phyloP scores from a whole-genome alignment of 2,113 vertebrate genomes.

The Peromyscus leucopus region DNA sequence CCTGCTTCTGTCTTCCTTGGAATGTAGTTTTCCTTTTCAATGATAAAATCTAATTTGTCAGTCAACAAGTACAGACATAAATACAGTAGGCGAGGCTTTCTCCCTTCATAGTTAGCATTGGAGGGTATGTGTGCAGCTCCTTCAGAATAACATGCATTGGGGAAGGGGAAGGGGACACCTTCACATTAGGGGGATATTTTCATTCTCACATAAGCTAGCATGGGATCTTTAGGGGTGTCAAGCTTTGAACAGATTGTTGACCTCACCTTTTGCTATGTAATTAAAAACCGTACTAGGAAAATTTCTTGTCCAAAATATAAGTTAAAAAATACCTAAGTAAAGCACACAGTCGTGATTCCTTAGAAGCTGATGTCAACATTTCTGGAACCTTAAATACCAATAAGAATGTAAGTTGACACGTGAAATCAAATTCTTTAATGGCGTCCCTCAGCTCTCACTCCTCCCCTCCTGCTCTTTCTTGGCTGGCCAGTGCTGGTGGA shows the following conservation, averaged over 20 bases:
- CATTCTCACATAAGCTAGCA: background rate
- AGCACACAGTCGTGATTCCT: background rate
- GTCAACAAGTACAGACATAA: background rate
- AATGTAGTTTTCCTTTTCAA: background rate
- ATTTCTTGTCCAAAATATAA: background rate
- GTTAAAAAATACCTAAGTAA: background rate
- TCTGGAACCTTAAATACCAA: background rate
- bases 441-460: background rate
- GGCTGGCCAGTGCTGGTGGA: background rate
- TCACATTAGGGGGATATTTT: background rate
- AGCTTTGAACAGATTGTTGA: background rate
- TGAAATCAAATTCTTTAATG: background rate
- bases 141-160: background rate
- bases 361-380: background rate
- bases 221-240: background rate
- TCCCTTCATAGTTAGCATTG: background rate
- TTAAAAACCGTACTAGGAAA: background rate
- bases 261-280: background rate
- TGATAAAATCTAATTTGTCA: background rate
- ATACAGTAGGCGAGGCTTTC: conserved; percentile 12
- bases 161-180: background rate
- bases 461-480: background rate
- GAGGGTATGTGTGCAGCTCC: background rate
- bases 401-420: background rate
- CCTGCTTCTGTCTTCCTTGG: conserved; percentile 30